These are phyloP conservation scores for Catharus fuscescens DNA, from an alignment of 2,113 vertebrate genomes.

Conservation along the genomic window DNA sequence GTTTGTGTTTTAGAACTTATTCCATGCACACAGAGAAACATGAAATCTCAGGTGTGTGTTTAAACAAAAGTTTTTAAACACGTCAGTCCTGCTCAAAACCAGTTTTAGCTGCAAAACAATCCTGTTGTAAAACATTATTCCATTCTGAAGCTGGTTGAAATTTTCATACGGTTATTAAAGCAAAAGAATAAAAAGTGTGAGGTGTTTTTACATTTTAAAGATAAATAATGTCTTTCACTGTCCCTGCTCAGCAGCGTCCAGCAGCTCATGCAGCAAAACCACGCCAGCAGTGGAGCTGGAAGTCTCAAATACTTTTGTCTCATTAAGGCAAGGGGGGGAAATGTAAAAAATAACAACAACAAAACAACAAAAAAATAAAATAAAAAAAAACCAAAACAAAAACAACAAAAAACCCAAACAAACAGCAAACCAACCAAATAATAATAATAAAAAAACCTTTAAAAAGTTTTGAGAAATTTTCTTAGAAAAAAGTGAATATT, in stretches of 20 bases:
- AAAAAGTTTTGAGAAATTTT: background rate
- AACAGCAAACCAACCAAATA: no score
- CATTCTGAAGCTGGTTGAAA: background rate
- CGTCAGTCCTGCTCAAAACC: background rate
- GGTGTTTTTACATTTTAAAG: background rate
- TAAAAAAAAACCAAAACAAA: no score
- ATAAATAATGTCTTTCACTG: background rate
- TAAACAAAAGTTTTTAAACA: background rate
- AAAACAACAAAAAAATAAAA: no score
- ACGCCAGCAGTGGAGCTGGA: accelerated
- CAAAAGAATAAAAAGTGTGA: background rate
- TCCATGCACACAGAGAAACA: background rate
- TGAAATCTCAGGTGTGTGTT: background rate
- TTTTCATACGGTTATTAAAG: background rate
- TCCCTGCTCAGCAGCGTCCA: background rate
- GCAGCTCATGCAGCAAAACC: background rate
- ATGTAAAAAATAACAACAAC: no score
- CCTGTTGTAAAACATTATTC: background rate
- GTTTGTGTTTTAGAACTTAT: background rate
- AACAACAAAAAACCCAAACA: no score
- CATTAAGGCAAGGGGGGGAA: accelerated
- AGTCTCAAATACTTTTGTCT: background rate
- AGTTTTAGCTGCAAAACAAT: background rate
- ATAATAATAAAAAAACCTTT: background rate
- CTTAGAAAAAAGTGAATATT: background rate